These are phyloP conservation scores for Enteromius radiatus DNA, from an alignment of 2,797 vertebrate genomes.

Conservation along the genomic window DNA sequence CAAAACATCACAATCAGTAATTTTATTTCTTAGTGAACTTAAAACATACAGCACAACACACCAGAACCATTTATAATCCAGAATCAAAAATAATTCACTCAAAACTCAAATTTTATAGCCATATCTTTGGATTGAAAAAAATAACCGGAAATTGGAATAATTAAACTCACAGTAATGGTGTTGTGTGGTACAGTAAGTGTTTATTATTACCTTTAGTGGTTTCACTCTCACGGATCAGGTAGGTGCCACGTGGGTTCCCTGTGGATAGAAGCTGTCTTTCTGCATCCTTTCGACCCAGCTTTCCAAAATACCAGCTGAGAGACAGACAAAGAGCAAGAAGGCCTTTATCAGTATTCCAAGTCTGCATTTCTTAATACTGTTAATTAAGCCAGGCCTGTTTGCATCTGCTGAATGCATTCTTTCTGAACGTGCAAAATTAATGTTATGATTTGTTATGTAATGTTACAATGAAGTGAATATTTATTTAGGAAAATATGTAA, in stretches of 20 bases:
- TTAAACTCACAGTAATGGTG: background rate
- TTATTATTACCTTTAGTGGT: constrained; percentile 90
- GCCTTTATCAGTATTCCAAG: background rate
- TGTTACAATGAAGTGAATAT: background rate
- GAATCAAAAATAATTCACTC: background rate
- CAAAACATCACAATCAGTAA: no score
- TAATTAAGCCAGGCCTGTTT: background rate
- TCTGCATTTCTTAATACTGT: background rate
- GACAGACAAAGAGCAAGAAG: constrained; percentile 2
- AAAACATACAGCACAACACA: background rate
- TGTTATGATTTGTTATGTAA: no score
- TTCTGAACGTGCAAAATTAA: background rate
- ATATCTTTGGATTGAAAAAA: background rate
- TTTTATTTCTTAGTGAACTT: no score
- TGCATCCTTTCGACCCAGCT: constrained; percentile 95
- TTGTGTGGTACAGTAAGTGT: background rate
- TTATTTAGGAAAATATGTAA: background rate
- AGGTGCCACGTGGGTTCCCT: constrained; percentile 92
- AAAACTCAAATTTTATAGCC: background rate
- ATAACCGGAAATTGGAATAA: background rate
- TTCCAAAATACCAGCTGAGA: constrained; percentile 97
- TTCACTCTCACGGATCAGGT: constrained; percentile 95
- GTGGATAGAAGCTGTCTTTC: constrained; percentile 94
- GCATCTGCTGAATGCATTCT: background rate
- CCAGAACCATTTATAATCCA: background rate